Base-by-base conservation (phyloP, 2,888 invertebrate species). In the Nephrocerus scutellatus region DNA sequence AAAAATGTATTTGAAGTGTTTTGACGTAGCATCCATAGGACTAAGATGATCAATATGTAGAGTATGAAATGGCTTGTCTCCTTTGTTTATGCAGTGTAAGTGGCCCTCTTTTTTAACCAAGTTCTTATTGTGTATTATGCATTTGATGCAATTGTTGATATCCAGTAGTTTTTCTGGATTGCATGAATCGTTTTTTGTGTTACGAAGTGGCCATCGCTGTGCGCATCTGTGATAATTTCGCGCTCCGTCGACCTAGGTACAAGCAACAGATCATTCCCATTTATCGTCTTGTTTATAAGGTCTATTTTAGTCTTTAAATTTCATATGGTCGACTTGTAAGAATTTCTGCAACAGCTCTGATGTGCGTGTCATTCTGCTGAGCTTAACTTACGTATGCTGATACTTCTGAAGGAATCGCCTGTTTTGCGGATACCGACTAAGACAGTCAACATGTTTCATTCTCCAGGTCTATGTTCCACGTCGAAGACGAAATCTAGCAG, bases 401-500 rank as follows among this genome's bases (percentile, higher is more conserved):
- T 22, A 23, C 13, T 13, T 35, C 24, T 35, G 30, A 9, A 10
- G 20, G 15, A 30, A 3, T 34, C 7, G 13, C 16, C 12, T 9
- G 22, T 33, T 20, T 6, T 18, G 12, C 5, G 32, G 30, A 13
- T 23, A 31, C 15, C 43, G 25, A 16, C 49, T 48, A 21, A 50
- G 32, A 6, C 45, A 47, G 31, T 51, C 51, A 2, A 47, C 47
- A 25, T 50, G 51, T 14, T 24, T 41, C 48, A 48, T 49, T 30
- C 29, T 2, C 44, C 44, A 8, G 43, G 22, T 23, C 49, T 28
- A 37, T 51, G 49, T 26, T 50, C 46, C 12, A 39, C 41, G 4
- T 30, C 36, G 23, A 42, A 50, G 23, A 46, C 38, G 18, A 39
- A 51, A 21, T 50, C 53, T 32, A 36, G 45, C 13, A 53, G 38